These are phyloP conservation scores for Clarias platycephalus DNA, from an alignment of 2,797 vertebrate genomes.

Conservation along the genomic window DNA sequence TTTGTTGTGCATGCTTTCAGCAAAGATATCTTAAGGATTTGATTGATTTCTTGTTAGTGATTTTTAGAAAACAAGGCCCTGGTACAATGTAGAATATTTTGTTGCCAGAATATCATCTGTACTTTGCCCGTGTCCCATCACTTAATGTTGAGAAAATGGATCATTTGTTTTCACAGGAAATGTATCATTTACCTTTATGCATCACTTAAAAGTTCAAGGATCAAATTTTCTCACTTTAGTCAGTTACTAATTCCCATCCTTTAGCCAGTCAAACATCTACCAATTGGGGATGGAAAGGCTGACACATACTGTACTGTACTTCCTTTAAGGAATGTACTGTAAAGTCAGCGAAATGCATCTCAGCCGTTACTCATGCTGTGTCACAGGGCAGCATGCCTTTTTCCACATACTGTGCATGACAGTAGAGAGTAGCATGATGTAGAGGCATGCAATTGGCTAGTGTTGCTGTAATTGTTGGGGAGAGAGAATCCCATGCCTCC, in stretches of 20 bases:
- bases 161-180: not conserved
- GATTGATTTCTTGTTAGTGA: not conserved
- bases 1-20: no score
- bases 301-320: not conserved
- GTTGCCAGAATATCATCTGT: not conserved
- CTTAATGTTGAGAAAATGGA: not conserved
- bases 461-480: not conserved
- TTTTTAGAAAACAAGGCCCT: not conserved
- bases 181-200: not conserved
- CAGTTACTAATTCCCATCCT: not conserved
- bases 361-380: not conserved
- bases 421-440: no score
- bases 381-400: not conserved
- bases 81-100: not conserved
- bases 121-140: not conserved
- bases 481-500: not conserved
- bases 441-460: not conserved
- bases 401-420: not conserved
- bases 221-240: no score
- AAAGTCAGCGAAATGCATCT: not conserved
- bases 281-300: not conserved
- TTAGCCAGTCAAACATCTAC: not conserved
- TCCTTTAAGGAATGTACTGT: not conserved
- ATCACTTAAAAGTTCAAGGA: not conserved
- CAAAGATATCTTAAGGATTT: not conserved